A percentile compares a stretch with the other conserved stretches of the same genome.
Evolutionary conservation across 2,888 invertebrate genomes (phyloP).

Genomic region (Drosophila helvetica): DNA sequence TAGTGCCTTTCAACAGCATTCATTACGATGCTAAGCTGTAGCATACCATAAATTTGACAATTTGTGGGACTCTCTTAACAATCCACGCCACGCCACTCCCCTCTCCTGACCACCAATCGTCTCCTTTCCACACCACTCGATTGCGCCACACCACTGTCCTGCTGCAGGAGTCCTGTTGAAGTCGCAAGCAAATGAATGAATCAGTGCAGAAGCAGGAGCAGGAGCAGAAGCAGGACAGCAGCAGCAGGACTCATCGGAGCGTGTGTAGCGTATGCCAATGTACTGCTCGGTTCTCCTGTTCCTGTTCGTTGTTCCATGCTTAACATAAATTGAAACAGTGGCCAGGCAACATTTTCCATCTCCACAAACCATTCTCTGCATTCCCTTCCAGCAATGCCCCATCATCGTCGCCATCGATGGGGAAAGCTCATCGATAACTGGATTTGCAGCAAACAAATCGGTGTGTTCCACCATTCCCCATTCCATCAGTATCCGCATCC

Average conservation of each 20-base stretch:
- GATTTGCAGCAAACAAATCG: slow-evolving; percentile 80
- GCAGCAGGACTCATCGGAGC: slow-evolving; percentile 9
- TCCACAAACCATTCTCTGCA: neutral
- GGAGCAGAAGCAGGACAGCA: slow-evolving; percentile 2
- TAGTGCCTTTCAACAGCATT: neutral
- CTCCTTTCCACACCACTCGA: neutral
- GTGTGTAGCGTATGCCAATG: neutral
- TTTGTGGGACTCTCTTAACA: slow-evolving; percentile 40
- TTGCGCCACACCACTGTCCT: neutral
- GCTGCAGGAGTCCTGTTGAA: neutral
- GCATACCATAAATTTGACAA: slow-evolving; percentile 62
- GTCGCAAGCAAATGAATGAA: slow-evolving; percentile 52
- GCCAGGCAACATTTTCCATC: slow-evolving; percentile 16
- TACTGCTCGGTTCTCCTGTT: neutral
- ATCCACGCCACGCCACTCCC: neutral
- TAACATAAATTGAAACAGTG: slow-evolving; percentile 50
- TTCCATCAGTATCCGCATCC: neutral
- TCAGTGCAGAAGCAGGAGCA: slow-evolving; percentile 50
- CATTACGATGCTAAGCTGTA: slow-evolving; percentile 48
- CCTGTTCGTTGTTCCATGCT: slow-evolving; percentile 21
- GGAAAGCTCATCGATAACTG: slow-evolving; percentile 72
- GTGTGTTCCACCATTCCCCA: slow-evolving; percentile 16
- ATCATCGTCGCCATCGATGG: slow-evolving; percentile 16
- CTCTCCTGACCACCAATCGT: neutral
- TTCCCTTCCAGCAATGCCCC: neutral